Conservation (phyloP, 1,140 invertebrate species). For the Atta colombica region DNA sequence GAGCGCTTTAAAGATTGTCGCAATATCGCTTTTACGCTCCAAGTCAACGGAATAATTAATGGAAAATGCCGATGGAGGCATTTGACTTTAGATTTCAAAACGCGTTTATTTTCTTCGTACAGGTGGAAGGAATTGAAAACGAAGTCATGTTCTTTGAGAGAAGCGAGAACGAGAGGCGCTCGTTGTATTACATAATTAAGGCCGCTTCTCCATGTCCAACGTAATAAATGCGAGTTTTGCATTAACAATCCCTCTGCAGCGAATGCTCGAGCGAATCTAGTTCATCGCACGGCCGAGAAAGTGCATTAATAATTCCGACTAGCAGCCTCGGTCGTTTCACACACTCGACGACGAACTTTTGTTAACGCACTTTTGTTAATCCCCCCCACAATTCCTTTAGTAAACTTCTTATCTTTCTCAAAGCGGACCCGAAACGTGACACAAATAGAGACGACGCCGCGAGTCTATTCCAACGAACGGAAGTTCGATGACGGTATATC, state of each 20-base stretch:
- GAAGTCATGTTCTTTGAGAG: conserved; percentile 3
- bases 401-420: conserved; percentile 21
- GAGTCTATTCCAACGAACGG: background rate
- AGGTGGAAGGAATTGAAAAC: conserved; percentile 11
- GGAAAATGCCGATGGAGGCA: background rate
- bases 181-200: conserved; percentile 40
- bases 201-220: background rate
- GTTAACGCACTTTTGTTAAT: background rate
- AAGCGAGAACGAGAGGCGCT: background rate
- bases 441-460: conserved; percentile 8
- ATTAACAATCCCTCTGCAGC: background rate
- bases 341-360: background rate
- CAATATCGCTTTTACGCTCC: background rate
- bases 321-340: background rate
- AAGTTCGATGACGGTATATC: background rate
- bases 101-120: background rate
- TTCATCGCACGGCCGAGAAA: conserved; percentile 41
- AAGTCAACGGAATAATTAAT: conserved; percentile 28
- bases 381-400: background rate
- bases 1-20: background rate
- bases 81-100: conserved; percentile 4
- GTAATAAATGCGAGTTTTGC: conserved; percentile 19
- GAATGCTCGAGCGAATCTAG: conserved; percentile 25
- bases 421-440: conserved; percentile 4
- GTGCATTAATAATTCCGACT: conserved; percentile 63